These are phyloP conservation scores for Lasioglossum oenotherae DNA, from an alignment of 2,888 invertebrate species.

Conservation along the genomic window DNA sequence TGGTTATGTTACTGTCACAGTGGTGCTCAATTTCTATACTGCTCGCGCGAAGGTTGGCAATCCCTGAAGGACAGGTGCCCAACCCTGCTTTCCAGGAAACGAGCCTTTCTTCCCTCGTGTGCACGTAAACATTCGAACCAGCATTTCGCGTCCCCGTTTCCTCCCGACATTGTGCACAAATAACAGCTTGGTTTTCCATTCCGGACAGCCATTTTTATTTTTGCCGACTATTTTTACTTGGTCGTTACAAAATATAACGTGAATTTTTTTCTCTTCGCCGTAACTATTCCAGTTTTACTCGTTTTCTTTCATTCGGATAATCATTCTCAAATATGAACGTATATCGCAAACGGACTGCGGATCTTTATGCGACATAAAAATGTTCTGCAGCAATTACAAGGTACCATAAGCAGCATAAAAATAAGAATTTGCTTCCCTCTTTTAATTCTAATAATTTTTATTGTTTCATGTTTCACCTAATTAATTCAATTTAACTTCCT, in stretches of 20 bases:
- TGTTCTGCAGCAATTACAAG: not conserved
- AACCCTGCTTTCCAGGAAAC: conserved; percentile 83
- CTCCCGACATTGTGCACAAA: conserved; percentile 33
- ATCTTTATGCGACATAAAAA: not conserved
- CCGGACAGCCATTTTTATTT: not conserved
- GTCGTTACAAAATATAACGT: not conserved
- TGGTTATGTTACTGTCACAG: conserved; percentile 68
- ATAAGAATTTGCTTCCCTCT: not conserved
- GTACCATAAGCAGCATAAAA: not conserved
- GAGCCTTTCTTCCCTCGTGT: conserved; percentile 73
- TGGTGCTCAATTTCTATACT: conserved; percentile 64
- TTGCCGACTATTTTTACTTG: not conserved
- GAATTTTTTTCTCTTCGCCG: not conserved
- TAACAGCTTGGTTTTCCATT: not conserved
- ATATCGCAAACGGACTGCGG: not conserved
- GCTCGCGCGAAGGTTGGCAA: conserved; percentile 69
- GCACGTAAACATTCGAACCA: conserved; percentile 70
- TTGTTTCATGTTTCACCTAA: too few relatives aligned
- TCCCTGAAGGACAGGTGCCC: conserved; percentile 83
- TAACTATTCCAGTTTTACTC: not conserved
- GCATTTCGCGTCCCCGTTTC: conserved; percentile 63
- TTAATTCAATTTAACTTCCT: not conserved
- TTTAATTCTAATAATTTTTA: not conserved
- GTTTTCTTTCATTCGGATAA: not conserved
- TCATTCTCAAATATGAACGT: not conserved